Evolutionary conservation across 2,888 invertebrate species (phyloP).

Genomic region (Lycocerus yunnanus): DNA sequence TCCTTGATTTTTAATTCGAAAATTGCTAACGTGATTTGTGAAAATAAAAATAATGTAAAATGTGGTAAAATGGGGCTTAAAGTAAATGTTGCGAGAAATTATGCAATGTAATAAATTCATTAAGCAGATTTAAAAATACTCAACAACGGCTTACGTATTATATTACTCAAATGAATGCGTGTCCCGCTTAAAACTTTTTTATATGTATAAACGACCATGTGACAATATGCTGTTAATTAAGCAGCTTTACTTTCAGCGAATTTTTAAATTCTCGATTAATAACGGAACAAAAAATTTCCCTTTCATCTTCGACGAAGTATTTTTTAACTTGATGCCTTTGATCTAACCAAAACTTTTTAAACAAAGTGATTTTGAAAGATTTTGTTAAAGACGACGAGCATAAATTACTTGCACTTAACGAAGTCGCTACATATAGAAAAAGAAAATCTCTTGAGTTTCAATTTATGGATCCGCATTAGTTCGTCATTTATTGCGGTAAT

Average conservation of each 20-base stretch:
- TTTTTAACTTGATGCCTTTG: background rate
- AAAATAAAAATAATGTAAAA: background rate
- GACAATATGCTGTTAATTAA: background rate
- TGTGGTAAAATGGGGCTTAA: background rate
- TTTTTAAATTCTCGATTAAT: background rate
- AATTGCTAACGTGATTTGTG: background rate
- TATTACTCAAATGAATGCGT: background rate
- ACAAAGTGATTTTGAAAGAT: background rate
- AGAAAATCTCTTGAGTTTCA: background rate
- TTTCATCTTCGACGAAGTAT: background rate
- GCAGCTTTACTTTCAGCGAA: background rate
- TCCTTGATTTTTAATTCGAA: background rate
- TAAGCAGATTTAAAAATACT: background rate
- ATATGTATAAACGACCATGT: background rate
- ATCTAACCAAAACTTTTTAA: background rate
- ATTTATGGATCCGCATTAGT: background rate
- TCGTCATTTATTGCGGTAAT: background rate
- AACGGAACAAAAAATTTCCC: background rate
- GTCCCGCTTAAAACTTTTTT: background rate
- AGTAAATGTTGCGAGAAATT: background rate
- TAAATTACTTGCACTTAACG: background rate
- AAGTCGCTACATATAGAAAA: background rate
- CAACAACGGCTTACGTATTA: background rate
- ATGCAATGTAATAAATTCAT: background rate
- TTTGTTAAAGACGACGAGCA: background rate